Percentiles rank a stretch among this genome's conserved stretches.
Conservation (phyloP, 37 sponge, comb jelly and placozoan species). For the Mnemiopsis leidyi region DNA sequence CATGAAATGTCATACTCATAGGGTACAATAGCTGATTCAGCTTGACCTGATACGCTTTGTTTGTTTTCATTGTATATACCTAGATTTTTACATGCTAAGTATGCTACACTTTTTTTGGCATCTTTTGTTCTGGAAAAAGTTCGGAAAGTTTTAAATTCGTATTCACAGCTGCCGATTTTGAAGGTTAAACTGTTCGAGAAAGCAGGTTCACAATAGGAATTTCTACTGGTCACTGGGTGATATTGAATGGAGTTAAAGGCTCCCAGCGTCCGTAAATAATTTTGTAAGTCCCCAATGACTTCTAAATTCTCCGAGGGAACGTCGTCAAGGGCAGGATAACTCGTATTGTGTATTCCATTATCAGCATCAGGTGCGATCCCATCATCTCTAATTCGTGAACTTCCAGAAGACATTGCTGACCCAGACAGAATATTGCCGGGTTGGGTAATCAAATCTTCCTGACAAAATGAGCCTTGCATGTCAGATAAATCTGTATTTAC, state of each 20-base stretch:
- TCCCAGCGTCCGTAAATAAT: background rate
- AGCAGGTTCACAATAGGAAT: background rate
- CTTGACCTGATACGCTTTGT: background rate
- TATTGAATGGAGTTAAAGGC: background rate
- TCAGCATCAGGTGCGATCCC: background rate
- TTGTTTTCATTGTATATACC: background rate
- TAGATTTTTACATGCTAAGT: background rate
- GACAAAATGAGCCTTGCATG: background rate
- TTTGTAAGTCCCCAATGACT: background rate
- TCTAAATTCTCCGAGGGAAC: background rate
- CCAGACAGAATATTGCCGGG: background rate
- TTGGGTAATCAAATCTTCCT: background rate
- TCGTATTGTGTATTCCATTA: background rate
- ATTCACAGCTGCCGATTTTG: background rate
- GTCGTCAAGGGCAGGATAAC: too few species aligned
- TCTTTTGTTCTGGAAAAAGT: background rate
- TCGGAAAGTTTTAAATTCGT: background rate
- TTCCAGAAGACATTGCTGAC: background rate
- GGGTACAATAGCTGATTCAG: background rate
- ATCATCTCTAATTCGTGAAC: background rate
- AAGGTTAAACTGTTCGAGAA: background rate
- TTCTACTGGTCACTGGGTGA: background rate
- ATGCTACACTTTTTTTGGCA: slow-evolving; percentile 27
- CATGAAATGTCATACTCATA: background rate
- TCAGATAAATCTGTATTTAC: background rate